phyloP scores from a whole-genome alignment of 2,113 vertebrate species.

The Serinus canaria region DNA sequence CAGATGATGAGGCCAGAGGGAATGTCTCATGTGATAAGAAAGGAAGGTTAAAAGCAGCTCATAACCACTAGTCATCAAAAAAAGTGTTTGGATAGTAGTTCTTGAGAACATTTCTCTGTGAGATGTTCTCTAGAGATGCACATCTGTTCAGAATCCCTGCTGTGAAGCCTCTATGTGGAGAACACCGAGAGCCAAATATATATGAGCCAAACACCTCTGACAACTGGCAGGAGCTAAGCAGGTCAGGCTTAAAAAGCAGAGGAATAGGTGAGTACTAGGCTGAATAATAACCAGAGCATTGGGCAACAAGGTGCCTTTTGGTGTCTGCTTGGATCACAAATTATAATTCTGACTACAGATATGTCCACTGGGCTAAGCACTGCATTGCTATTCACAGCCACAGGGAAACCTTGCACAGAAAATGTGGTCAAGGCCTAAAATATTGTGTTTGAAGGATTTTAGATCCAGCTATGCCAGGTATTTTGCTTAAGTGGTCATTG shows the following conservation, averaged over 20 bases:
- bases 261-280: neutral
- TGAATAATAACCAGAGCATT: neutral
- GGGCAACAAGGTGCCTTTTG: neutral
- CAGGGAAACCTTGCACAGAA: neutral
- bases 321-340: neutral
- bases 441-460: neutral
- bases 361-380: neutral
- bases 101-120: neutral
- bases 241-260: neutral
- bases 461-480: neutral
- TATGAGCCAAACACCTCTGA: neutral
- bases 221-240: neutral
- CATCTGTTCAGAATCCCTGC: accelerated
- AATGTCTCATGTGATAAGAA: neutral
- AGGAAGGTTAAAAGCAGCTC: neutral
- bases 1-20: neutral
- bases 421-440: neutral
- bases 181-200: too few relatives aligned
- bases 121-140: neutral
- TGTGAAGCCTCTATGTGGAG: neutral
- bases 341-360: neutral
- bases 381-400: neutral
- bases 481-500: neutral
- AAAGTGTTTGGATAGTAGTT: neutral
- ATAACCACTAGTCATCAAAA: neutral